These are phyloP conservation scores for Acanthacorydalis orientalis DNA, from an alignment of 2,888 invertebrate genomes.

Conservation along the genomic window DNA sequence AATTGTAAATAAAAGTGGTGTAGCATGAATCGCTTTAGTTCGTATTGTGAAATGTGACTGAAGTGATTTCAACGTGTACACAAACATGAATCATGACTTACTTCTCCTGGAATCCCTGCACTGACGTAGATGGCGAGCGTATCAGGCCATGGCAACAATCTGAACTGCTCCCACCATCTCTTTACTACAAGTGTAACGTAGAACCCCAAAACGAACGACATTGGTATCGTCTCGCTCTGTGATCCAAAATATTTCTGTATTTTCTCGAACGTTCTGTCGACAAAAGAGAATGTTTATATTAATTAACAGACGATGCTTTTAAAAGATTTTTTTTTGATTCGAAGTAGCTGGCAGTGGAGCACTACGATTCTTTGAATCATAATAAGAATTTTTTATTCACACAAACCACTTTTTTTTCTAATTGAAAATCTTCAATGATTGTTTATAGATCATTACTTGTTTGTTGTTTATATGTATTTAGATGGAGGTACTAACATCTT, in stretches of 20 bases:
- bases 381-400: too few relatives aligned
- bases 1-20: background rate
- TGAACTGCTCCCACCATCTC: conserved; percentile 93
- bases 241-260: conserved; percentile 73
- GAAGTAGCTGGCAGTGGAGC: too few relatives aligned
- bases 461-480: too few relatives aligned
- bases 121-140: conserved; percentile 81
- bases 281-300: conserved; percentile 8
- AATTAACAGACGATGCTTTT: background rate
- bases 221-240: conserved; percentile 79
- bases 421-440: too few relatives aligned
- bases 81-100: conserved; percentile 34
- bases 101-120: conserved; percentile 80
- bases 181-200: conserved; percentile 84
- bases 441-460: too few relatives aligned
- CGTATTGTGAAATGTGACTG: background rate
- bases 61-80: conserved; percentile 7
- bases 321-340: conserved; percentile 2
- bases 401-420: too few relatives aligned
- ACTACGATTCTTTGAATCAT: too few relatives aligned
- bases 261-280: conserved; percentile 71
- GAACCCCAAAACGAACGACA: conserved; percentile 91
- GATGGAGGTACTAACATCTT: too few relatives aligned
- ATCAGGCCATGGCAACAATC: conserved; percentile 85
- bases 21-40: background rate